Base-by-base conservation (phyloP, 2,888 invertebrate species). In the Apomyelois bistriatella region DNA sequence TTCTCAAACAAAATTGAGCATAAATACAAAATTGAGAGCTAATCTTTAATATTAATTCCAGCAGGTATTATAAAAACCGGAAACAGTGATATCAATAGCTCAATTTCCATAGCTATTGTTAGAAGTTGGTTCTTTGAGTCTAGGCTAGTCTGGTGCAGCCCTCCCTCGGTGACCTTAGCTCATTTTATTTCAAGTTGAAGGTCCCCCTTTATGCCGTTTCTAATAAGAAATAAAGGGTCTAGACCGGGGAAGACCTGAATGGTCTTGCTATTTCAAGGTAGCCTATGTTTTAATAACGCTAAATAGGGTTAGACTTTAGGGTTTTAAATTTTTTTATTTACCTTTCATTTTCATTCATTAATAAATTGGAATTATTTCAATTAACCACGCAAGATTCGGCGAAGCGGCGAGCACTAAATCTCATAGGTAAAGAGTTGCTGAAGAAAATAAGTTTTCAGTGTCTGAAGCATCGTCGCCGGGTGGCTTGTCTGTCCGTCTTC, bases 141-240 rank as follows among this genome's bases (percentile, higher is more conserved):
- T 79, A 66, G 78, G 72, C 83, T 85, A 83, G 81, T 70, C 85
- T 87, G 85, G 84, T 85, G 83, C 79, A 72, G 73, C 65, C 70
- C 65, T 59, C 63, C 66, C 64, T 72, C 68, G 53, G 54, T 79
- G 86, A 88, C 88, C 89, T 89, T 87, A 85, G 75, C 78, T 52
- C 79, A 82, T 81, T 79, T 80, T 72, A 70, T 66, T 77, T 84
- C 85, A 87, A 87, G 87, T 88, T 88, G 84, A 89, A 88, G 87
- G 88, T 85, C 79, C 70, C 64, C 78, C 55, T 78, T 86, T 83
- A 72, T 84, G 55, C 61, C 52, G 47, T 56, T 66, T 68, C 65
- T 75, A 73, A 73, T 72, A 74, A 73, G 72, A 68, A 76, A 76
- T 74, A 76, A 53, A 47, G 59, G 69, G 82, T 82, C 79, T 83